A percentile compares a stretch with the other conserved stretches of the same genome.
Conservation (phyloP, 2,888 invertebrate genomes). For the Dexiosoma caninum region DNA sequence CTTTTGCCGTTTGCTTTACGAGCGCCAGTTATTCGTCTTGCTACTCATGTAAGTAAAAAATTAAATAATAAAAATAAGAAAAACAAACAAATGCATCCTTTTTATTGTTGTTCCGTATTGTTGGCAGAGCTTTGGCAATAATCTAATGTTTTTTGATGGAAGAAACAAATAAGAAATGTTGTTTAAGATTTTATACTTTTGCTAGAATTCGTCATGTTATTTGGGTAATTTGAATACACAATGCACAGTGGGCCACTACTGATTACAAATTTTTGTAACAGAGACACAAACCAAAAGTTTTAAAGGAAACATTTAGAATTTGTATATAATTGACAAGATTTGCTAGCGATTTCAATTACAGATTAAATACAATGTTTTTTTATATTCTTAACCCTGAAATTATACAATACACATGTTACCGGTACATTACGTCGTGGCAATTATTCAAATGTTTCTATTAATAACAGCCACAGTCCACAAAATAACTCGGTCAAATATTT, state of each 20-base stretch:
- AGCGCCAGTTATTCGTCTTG: background rate
- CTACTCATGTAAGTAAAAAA: constrained; percentile 36
- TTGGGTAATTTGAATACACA: background rate
- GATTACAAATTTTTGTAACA: too few relatives aligned
- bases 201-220: constrained; percentile 10
- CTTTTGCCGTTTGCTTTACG: constrained; percentile 3
- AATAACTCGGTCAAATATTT: too few relatives aligned
- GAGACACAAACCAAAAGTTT: too few relatives aligned
- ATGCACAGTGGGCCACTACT: background rate
- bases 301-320: too few relatives aligned
- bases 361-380: too few relatives aligned
- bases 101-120: constrained; percentile 28
- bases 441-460: too few relatives aligned
- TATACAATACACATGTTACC: too few relatives aligned
- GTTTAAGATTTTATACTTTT: constrained; percentile 6
- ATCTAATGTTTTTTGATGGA: constrained; percentile 20
- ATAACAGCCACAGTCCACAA: too few relatives aligned
- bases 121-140: constrained; percentile 21
- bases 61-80: constrained; percentile 42
- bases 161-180: background rate
- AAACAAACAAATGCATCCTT: constrained; percentile 30
- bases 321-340: too few relatives aligned
- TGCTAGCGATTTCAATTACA: too few relatives aligned
- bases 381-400: too few relatives aligned
- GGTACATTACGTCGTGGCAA: too few relatives aligned